Evolutionary conservation across 2,888 invertebrate species (phyloP).

Genomic region (Thymelicus lineola): DNA sequence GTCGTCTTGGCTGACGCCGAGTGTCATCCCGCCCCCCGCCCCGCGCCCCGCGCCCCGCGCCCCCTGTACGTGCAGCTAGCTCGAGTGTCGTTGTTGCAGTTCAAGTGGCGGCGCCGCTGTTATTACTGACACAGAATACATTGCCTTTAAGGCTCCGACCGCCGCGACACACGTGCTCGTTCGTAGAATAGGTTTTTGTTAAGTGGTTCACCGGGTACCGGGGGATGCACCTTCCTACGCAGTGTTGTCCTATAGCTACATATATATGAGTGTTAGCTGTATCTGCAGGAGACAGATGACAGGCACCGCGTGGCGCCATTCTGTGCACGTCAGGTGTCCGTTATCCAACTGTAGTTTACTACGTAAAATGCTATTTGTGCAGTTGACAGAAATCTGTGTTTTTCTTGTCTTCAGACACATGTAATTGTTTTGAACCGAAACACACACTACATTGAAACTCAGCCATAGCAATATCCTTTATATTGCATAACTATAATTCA

Average conservation of each 20-base stretch:
- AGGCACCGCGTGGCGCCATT: too few relatives aligned
- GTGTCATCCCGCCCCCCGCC: slow-evolving; percentile 18
- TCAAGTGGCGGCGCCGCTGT: slow-evolving; percentile 21
- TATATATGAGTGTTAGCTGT: too few relatives aligned
- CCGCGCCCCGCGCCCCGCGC: not conserved
- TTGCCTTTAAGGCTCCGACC: slow-evolving; percentile 6
- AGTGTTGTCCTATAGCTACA: not conserved
- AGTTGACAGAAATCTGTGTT: too few relatives aligned
- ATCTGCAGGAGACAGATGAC: too few relatives aligned
- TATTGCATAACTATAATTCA: too few relatives aligned
- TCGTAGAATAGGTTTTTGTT: not conserved
- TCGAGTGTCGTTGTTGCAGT: slow-evolving; percentile 28
- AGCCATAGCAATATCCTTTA: too few relatives aligned
- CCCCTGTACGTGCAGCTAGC: slow-evolving; percentile 25
- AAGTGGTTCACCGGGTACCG: not conserved
- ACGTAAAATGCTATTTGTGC: too few relatives aligned
- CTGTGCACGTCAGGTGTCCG: too few relatives aligned
- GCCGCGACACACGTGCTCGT: slow-evolving; percentile 2
- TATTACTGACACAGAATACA: slow-evolving; percentile 32
- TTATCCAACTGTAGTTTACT: too few relatives aligned
- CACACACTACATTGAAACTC: too few relatives aligned
- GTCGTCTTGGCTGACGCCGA: slow-evolving; percentile 28
- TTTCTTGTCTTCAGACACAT: too few relatives aligned
- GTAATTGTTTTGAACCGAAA: too few relatives aligned
- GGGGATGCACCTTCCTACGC: not conserved